A percentile compares a stretch with the other conserved stretches of the same genome.
Evolutionary conservation across 2,888 invertebrate genomes (phyloP).

Genomic region (Cotesia congregata): DNA sequence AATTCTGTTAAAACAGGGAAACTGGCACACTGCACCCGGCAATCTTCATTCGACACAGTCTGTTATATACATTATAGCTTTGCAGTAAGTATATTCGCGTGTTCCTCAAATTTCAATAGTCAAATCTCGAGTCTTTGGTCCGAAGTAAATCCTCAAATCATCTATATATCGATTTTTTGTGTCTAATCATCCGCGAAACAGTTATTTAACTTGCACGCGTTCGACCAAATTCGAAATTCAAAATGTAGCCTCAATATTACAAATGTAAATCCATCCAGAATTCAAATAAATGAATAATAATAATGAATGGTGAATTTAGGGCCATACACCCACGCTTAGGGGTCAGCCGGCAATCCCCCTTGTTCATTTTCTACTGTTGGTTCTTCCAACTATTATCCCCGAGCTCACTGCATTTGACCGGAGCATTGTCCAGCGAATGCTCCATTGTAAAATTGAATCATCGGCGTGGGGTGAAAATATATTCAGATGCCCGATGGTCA

Average conservation of each 20-base stretch:
- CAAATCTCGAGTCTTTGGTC: no score
- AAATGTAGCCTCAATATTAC: neutral
- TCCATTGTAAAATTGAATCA: conserved; percentile 69
- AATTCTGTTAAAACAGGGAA: conserved; percentile 62
- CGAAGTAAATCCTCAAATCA: no score
- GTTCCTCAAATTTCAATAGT: neutral
- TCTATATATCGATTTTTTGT: neutral
- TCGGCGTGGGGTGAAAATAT: conserved; percentile 57
- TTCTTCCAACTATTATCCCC: conserved; percentile 38
- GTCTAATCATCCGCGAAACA: conserved; percentile 13
- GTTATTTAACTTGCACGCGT: conserved; percentile 4
- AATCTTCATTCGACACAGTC: conserved; percentile 56
- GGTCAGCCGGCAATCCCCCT: conserved; percentile 49
- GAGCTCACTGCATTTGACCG: conserved; percentile 63
- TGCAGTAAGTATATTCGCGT: neutral
- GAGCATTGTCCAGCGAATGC: conserved; percentile 64
- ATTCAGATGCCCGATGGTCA: conserved; percentile 66
- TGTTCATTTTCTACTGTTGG: conserved; percentile 18
- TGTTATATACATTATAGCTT: conserved; percentile 46
- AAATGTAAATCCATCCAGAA: neutral
- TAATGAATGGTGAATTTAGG: neutral
- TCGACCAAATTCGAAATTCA: neutral
- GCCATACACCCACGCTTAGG: conserved; percentile 37
- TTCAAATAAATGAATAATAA: neutral
- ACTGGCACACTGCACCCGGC: conserved; percentile 49